phyloP scores from a whole-genome alignment of 2,797 vertebrate species.

The Danio tinwini region DNA sequence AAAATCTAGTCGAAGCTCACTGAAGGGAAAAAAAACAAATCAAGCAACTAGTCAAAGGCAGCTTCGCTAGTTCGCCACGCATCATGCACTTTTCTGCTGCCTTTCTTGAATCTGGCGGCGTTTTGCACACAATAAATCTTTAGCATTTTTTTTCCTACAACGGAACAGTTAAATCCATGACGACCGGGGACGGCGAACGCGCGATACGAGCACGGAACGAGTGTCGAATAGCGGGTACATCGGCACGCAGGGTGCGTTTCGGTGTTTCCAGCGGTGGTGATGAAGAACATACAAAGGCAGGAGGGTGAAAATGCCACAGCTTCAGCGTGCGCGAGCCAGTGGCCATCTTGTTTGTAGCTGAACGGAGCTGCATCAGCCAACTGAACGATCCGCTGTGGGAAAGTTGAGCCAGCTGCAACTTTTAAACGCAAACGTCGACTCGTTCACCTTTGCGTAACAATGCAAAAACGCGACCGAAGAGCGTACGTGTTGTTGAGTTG shows the following conservation, averaged over 20 bases:
- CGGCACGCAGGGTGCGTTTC: conserved; percentile 13
- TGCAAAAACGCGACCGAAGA: conserved; percentile 34
- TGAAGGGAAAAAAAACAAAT: neutral
- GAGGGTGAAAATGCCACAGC: conserved; percentile 68
- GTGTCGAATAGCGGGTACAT: neutral
- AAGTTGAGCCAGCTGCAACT: conserved; percentile 58
- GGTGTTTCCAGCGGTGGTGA: conserved; percentile 37
- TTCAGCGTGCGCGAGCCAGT: conserved; percentile 72
- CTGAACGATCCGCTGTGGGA: conserved; percentile 40
- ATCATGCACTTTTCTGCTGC: conserved; percentile 50
- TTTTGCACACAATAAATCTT: conserved; percentile 51
- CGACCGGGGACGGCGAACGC: neutral
- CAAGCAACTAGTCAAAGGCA: conserved; percentile 45
- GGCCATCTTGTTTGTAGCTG: conserved; percentile 79
- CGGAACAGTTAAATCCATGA: conserved; percentile 26
- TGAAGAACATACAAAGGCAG: conserved; percentile 69
- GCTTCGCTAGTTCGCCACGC: conserved; percentile 63
- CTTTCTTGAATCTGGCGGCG: conserved; percentile 59
- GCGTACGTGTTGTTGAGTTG: conserved; percentile 6
- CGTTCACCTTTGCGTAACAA: conserved; percentile 33
- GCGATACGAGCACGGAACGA: neutral
- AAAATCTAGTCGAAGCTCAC: neutral
- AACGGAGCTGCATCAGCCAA: conserved; percentile 48
- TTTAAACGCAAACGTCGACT: conserved; percentile 33
- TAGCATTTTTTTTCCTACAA: neutral